phyloP scores from a whole-genome alignment of 1,140 invertebrate species.

The Zaprionus gabonicus region DNA sequence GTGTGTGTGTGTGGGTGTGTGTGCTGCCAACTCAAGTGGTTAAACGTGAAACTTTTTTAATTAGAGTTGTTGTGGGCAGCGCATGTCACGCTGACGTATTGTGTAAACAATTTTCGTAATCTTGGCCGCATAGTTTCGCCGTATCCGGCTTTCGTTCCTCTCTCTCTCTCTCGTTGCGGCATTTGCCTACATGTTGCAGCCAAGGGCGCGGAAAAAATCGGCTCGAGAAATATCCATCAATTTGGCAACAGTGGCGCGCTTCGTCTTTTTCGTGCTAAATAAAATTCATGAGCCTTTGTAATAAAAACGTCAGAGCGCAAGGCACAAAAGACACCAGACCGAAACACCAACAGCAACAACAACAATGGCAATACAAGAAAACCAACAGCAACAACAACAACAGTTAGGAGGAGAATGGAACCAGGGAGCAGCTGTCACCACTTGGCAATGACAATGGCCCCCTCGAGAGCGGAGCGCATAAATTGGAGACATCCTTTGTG shows the following conservation, averaged over 20 bases:
- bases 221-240: slow-evolving; percentile 57
- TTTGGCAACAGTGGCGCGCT: slow-evolving; percentile 54
- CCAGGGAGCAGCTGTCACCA: slow-evolving; percentile 63
- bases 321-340: slow-evolving; percentile 59
- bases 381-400: slow-evolving; percentile 1
- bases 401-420: not conserved
- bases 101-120: slow-evolving; percentile 73
- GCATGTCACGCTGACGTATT: slow-evolving; percentile 50
- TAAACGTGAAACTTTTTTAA: slow-evolving; percentile 82
- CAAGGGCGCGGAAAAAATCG: slow-evolving; percentile 40
- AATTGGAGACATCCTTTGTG: slow-evolving; percentile 76
- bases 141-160: slow-evolving; percentile 8
- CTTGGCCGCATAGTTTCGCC: slow-evolving; percentile 69
- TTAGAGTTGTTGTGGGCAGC: slow-evolving; percentile 78
- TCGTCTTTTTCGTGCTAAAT: slow-evolving; percentile 59
- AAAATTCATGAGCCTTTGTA: slow-evolving; percentile 81
- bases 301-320: slow-evolving; percentile 71
- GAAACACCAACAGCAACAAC: slow-evolving; percentile 2
- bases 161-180: slow-evolving; percentile 13
- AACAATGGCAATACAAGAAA: not conserved
- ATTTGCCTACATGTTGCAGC: slow-evolving; percentile 49
- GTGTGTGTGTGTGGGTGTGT: slow-evolving; percentile 38
- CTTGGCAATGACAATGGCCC: slow-evolving; percentile 76
- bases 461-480: slow-evolving; percentile 62
- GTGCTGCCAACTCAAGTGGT: slow-evolving; percentile 70